These are phyloP conservation scores for Sciurus vulgaris DNA, from an alignment of 2,797 vertebrate genomes.

Conservation along the genomic window DNA sequence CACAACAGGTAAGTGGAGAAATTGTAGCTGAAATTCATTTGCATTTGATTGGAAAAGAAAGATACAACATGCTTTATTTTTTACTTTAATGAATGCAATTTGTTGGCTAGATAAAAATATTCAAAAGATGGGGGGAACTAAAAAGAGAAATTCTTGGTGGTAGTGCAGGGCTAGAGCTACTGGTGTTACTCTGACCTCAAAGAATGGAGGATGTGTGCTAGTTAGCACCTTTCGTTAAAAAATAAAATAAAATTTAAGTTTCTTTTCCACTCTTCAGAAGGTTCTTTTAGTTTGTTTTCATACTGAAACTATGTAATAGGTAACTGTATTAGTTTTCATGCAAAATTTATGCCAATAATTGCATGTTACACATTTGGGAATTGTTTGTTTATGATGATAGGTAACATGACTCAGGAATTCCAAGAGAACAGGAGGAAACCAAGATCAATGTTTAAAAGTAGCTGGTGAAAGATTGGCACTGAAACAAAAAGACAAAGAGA, in stretches of 20 bases:
- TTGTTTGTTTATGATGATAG: conserved; percentile 20
- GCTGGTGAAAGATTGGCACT: background rate
- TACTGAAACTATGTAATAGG: background rate
- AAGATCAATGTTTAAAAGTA: background rate
- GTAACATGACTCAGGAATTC: background rate
- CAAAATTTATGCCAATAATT: conserved; percentile 1
- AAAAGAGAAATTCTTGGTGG: background rate
- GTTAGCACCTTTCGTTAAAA: background rate
- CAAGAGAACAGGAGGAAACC: background rate
- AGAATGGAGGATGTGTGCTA: background rate
- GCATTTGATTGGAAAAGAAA: conserved; percentile 26
- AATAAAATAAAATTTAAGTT: conserved; percentile 12
- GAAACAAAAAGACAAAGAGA: background rate
- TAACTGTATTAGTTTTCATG: background rate
- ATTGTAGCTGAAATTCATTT: background rate
- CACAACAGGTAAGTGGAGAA: conserved; percentile 32
- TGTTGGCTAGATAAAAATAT: conserved; percentile 39
- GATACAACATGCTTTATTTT: background rate
- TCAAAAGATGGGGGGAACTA: background rate
- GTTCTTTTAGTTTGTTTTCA: conserved; percentile 24
- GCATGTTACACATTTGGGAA: background rate
- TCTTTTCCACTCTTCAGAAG: background rate
- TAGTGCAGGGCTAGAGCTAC: background rate
- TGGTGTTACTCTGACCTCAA: background rate
- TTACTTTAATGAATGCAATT: conserved; percentile 10